phyloP scores from a whole-genome alignment of 2,113 vertebrate genomes.

The Spea bombifrons region DNA sequence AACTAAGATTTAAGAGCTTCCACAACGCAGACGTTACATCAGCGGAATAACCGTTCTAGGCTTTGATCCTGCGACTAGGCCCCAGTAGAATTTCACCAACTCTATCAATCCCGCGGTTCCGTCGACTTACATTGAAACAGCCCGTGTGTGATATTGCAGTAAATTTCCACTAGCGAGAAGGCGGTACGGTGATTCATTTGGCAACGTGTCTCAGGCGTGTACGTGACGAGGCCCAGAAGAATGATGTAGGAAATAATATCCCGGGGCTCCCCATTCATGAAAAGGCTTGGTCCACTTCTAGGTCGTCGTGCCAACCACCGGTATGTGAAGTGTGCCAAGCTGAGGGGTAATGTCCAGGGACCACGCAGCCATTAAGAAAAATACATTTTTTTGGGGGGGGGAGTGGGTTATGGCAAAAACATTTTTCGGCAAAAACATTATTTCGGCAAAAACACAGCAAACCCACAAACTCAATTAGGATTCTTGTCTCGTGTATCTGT shows the following conservation, averaged over 20 bases:
- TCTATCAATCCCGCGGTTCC: background rate
- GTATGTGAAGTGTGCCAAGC: too few species aligned
- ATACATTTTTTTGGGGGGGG: background rate
- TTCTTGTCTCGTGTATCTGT: background rate
- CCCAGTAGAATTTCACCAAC: background rate
- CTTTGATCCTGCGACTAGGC: slow-evolving; percentile 21
- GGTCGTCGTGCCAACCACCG: too few species aligned
- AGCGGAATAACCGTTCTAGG: slow-evolving; percentile 3
- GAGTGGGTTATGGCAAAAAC: background rate
- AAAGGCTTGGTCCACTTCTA: too few species aligned
- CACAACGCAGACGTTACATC: slow-evolving; percentile 44
- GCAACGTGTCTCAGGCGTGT: background rate
- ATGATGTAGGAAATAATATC: background rate
- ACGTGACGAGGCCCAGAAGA: slow-evolving; percentile 12
- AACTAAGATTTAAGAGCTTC: slow-evolving; percentile 45
- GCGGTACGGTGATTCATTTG: slow-evolving; percentile 7
- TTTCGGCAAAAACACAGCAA: slow-evolving; percentile 7
- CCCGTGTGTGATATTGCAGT: slow-evolving; percentile 1
- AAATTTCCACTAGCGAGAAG: background rate
- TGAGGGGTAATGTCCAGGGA: slow-evolving; percentile 1
- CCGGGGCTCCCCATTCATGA: background rate
- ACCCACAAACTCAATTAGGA: slow-evolving; percentile 9
- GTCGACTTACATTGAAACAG: background rate
- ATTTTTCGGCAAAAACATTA: background rate
- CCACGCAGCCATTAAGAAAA: slow-evolving; percentile 9